Percentiles rank a stretch among this genome's conserved stretches.
Evolutionary conservation across 2,888 invertebrate species (phyloP).

Genomic region (Epirrhoe tristata): DNA sequence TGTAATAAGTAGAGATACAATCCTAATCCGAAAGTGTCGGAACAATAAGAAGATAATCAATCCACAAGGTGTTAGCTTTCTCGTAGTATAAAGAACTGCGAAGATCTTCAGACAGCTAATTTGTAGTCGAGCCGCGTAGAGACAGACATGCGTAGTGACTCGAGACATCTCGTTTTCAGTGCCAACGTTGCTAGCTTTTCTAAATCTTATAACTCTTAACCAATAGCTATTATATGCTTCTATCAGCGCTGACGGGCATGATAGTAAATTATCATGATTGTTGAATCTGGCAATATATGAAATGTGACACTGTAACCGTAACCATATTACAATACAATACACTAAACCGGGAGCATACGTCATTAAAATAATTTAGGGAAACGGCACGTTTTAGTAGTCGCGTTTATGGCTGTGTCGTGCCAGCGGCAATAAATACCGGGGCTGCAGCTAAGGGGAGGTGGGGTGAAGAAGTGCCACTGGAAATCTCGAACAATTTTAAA

Average conservation of each 20-base stretch:
- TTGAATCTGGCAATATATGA: slow-evolving; percentile 57
- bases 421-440: slow-evolving; percentile 75
- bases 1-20: background rate
- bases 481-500: slow-evolving; percentile 19
- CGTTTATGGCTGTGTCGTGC: slow-evolving; percentile 71
- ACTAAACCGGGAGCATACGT: slow-evolving; percentile 67
- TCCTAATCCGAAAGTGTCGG: slow-evolving; percentile 28
- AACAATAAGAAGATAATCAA: slow-evolving; percentile 79
- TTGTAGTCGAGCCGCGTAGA: slow-evolving; percentile 67
- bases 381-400: slow-evolving; percentile 74
- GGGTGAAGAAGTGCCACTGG: slow-evolving; percentile 7
- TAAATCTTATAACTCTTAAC: slow-evolving; percentile 37
- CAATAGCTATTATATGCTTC: too few species aligned
- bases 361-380: slow-evolving; percentile 79
- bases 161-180: slow-evolving; percentile 57
- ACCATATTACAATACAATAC: slow-evolving; percentile 70
- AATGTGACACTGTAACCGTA: slow-evolving; percentile 62
- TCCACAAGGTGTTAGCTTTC: slow-evolving; percentile 62
- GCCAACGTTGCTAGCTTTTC: slow-evolving; percentile 47
- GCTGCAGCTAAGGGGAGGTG: slow-evolving; percentile 46
- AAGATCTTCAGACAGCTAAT: slow-evolving; percentile 69
- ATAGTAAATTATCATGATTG: background rate
- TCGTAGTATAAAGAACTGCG: slow-evolving; percentile 63
- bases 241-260: too few species aligned
- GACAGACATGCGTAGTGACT: slow-evolving; percentile 66